Evolutionary conservation across 2,113 vertebrate species (phyloP), one percentile per base, ranked within the genome.

Genomic region (Bagarius yarrelli): DNA sequence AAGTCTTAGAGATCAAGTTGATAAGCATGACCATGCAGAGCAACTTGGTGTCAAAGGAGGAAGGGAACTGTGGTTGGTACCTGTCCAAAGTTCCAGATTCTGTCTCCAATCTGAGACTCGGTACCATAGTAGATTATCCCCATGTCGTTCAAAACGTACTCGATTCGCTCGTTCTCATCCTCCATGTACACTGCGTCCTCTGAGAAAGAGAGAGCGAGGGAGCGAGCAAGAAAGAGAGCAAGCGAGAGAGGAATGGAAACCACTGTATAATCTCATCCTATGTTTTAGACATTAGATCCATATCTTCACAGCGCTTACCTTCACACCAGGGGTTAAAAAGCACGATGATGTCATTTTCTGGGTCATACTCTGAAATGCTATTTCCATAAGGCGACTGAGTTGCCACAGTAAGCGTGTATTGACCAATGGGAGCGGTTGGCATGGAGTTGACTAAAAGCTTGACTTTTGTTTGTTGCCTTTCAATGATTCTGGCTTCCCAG

Each of bases 31-130:
- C 21, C 36, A 15, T 44, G 36, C 4, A n/a, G 11, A 14, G n/a
- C 14, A 14, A 52, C 30, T 34, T 18, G 8, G 2, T 18, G n/a
- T 16, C 25, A 34, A n/a, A 30, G 16, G 1, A 52, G 25, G 61
- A 27, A 47, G n/a, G 27, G 44, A 30, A 52, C 52, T 27, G 36
- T 40, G 55, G 16, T 27, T 73, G 19, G 21, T 76, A 98, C 96
- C 95, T 97, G 96, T 27, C 95, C 96, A 0, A 94, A 97, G 88
- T 96, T 96, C 96, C 96, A 98, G 0, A 94, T 94, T 16, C 95
- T 90, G 50, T 94, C 92, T 0, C 94, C 95, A 18, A 98, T 97
- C 92, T 98, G 96, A 0, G 91, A 91, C 85, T 96, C 95, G 0
- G 96, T 98, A 72, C 96, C 96, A 0, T 97, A 97, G 88, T 96